These are phyloP conservation scores for Malacoraja senta DNA, from an alignment of 2,797 vertebrate genomes.

Conservation along the genomic window DNA sequence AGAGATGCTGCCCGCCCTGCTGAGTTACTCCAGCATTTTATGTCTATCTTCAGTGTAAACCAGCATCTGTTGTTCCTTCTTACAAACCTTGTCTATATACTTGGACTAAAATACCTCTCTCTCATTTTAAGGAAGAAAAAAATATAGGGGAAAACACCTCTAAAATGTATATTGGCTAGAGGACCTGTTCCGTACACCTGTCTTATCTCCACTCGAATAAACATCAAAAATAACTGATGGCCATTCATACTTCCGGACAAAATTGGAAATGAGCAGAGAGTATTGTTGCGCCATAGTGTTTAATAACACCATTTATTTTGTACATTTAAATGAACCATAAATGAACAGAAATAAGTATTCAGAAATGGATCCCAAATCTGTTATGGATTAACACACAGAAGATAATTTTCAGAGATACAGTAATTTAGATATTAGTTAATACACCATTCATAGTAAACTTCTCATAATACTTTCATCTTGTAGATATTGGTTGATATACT, in stretches of 20 bases:
- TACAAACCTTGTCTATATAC: neutral
- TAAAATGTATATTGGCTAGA: neutral
- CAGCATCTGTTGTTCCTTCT: no score
- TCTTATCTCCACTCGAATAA: neutral
- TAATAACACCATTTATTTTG: neutral
- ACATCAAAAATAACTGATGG: neutral
- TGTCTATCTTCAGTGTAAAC: no score
- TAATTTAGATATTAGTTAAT: neutral
- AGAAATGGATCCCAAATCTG: neutral
- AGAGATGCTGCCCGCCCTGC: no score
- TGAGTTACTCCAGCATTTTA: no score
- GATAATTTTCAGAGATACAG: neutral
- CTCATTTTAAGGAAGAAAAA: neutral
- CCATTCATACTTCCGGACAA: neutral
- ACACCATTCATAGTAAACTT: constrained; percentile 44
- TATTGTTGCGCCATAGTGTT: neutral
- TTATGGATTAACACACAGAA: neutral
- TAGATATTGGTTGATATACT: constrained; percentile 42
- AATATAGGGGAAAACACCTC: neutral
- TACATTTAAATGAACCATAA: neutral
- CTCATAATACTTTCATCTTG: constrained; percentile 46
- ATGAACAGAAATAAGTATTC: neutral
- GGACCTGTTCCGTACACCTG: neutral
- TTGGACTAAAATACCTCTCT: neutral
- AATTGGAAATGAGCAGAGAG: neutral